Base-by-base conservation (phyloP, 92 coral and sea anemone species). In the Nematostella vectensis region DNA sequence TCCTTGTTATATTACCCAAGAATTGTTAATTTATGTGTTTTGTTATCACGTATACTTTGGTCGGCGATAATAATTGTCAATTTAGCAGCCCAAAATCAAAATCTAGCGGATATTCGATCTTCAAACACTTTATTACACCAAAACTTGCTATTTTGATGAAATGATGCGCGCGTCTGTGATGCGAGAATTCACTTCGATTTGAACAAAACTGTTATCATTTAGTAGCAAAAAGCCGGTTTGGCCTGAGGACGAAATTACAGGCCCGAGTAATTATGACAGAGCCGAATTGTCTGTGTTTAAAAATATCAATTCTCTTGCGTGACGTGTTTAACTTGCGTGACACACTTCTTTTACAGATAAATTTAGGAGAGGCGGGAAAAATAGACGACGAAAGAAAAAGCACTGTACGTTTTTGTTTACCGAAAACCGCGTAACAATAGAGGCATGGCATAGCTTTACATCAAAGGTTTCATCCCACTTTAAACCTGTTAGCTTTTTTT, bases 11-110 rank as follows among this genome's bases (percentile, higher is more conserved):
- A 15, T 36, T 17, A 3, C 48, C 36, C 36, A 53, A 52, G 26
- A 29, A 30, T 55, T 53, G 29, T 66, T 53, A 66, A 53, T 66
- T 55, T 3, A 4, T 13, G 27, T 30, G 62, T 54, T 38, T 47
- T 39, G 40, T 40, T 58, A 39, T 58, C 31, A 38, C 55, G 28
- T 18, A 11, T 13, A 10, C 51, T 19, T 11, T 10, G 51, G 17
- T 11, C 51, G 9, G 4, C 51, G 23, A 4, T 11, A 17, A 4
- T 45, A 45, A 45, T 45, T 45, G 51, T 45, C 51, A 45, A 45
- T 45, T 45, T 19, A 45, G 4, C 51, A 45, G 51, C 18, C 18
- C 17, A 10, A 45, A 45, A 6, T 8, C 4, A 8, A 6, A 22
- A 6, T 8, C 51, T 45, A 11, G 18, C 51, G 51, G 18, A 45